Evolutionary conservation across 2,888 invertebrate genomes (phyloP).

Genomic region (Synanthedon formicaeformis): DNA sequence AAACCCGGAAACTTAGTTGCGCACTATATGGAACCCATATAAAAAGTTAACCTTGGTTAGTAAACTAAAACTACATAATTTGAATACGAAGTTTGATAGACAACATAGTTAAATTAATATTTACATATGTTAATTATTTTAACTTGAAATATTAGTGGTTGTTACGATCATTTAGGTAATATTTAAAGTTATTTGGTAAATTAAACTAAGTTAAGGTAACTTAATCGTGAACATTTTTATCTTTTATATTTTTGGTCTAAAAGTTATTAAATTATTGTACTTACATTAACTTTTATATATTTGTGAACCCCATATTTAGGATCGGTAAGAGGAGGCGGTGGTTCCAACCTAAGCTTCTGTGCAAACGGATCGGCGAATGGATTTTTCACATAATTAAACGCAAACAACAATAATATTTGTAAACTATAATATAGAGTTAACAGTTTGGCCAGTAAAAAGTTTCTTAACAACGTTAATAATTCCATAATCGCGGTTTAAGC

Average conservation of each 20-base stretch:
- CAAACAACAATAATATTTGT: conserved; percentile 22
- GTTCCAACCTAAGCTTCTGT: conserved; percentile 46
- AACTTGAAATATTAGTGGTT: no score
- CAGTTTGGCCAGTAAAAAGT: conserved; percentile 25
- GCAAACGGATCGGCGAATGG: conserved; percentile 36
- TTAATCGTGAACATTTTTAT: neutral
- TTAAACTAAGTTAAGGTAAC: neutral
- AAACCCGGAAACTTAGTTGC: neutral
- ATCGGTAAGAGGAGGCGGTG: conserved; percentile 57
- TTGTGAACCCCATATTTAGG: conserved; percentile 66
- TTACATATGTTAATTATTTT: no score
- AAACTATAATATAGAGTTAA: conserved; percentile 30
- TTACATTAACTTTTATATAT: conserved; percentile 67
- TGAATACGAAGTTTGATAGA: no score
- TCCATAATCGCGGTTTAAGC: conserved; percentile 6
- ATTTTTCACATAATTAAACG: conserved; percentile 34
- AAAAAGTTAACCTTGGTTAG: no score
- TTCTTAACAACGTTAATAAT: conserved; percentile 12
- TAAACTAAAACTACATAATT: no score
- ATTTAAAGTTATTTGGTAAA: no score
- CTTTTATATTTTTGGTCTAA: neutral
- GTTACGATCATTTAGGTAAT: no score
- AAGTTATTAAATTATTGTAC: conserved; percentile 15
- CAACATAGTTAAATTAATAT: no score
- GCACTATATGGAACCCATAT: no score